phyloP scores from a whole-genome alignment of 2,888 invertebrate species.

The Pollenia amentaria region DNA sequence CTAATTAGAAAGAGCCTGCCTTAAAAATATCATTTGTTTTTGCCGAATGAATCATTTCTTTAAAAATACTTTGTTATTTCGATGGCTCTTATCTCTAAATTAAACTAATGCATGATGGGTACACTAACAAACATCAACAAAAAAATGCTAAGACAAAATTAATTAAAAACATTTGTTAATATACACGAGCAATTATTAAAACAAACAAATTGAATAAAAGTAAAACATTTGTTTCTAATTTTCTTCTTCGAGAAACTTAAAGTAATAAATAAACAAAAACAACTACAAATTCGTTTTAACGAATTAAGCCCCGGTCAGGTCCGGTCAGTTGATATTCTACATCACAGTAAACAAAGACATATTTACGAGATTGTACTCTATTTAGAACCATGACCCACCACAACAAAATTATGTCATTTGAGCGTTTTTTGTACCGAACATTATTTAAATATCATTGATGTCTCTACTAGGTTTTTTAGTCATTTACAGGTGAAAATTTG shows the following conservation, averaged over 20 bases:
- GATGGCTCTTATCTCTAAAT: constrained; percentile 35
- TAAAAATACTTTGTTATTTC: constrained; percentile 32
- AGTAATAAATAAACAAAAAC: constrained; percentile 12
- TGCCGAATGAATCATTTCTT: constrained; percentile 20
- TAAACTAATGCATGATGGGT: constrained; percentile 37
- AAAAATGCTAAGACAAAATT: constrained; percentile 24
- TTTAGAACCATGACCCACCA: too few species aligned
- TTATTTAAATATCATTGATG: too few species aligned
- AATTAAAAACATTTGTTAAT: constrained; percentile 39
- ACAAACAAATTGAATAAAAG: constrained; percentile 40
- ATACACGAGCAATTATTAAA: constrained; percentile 1
- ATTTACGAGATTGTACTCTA: too few species aligned
- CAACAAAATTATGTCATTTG: too few species aligned
- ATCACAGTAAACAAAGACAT: background rate
- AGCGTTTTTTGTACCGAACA: too few species aligned
- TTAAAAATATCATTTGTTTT: too few species aligned
- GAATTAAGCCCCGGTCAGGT: constrained; percentile 35
- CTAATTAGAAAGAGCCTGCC: too few species aligned
- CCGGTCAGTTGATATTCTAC: too few species aligned
- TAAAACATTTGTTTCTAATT: constrained; percentile 31
- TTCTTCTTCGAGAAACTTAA: constrained; percentile 9
- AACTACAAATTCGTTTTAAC: background rate
- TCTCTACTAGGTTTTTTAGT: too few species aligned
- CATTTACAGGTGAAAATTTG: too few species aligned
- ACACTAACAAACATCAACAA: constrained; percentile 38